phyloP scores from a whole-genome alignment of 2,888 invertebrate species.

The Diarsia brunnea region DNA sequence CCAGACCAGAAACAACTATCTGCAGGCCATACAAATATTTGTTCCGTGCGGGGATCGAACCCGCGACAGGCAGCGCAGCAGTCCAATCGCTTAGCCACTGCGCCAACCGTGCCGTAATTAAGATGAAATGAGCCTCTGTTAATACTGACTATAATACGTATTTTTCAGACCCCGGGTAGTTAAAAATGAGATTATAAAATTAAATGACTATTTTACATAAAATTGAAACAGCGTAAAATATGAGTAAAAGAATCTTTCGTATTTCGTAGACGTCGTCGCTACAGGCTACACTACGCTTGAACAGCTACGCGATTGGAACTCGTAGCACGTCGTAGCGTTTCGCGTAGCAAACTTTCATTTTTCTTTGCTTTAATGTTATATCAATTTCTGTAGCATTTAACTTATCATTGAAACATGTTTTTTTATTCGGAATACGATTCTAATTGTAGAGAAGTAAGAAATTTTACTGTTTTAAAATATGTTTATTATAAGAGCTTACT shows the following conservation, averaged over 20 bases:
- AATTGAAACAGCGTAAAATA: conserved; percentile 36
- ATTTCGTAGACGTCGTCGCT: conserved; percentile 48
- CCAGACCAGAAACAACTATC: too few species aligned
- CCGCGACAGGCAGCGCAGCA: too few species aligned
- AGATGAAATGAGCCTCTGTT: not conserved
- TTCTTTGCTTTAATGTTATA: not conserved
- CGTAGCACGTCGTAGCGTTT: conserved; percentile 60
- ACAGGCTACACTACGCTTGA: conserved; percentile 48
- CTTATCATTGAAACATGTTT: not conserved
- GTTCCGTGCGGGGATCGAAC: too few species aligned
- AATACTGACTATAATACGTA: not conserved
- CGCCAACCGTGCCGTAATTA: too few species aligned
- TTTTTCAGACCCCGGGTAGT: too few species aligned
- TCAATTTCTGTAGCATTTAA: conserved; percentile 1
- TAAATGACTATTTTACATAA: conserved; percentile 35
- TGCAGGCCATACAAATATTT: too few species aligned
- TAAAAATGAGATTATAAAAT: conserved; percentile 26
- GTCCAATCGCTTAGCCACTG: too few species aligned
- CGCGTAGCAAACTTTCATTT: conserved; percentile 45
- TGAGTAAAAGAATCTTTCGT: conserved; percentile 28
- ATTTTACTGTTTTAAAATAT: not conserved
- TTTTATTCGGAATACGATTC: not conserved
- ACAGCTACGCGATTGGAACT: conserved; percentile 54
- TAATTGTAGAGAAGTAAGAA: not conserved
- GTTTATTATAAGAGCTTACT: not conserved